These are phyloP conservation scores for Meriones psammophilus DNA, from an alignment of 2,797 vertebrate genomes.

Conservation along the genomic window DNA sequence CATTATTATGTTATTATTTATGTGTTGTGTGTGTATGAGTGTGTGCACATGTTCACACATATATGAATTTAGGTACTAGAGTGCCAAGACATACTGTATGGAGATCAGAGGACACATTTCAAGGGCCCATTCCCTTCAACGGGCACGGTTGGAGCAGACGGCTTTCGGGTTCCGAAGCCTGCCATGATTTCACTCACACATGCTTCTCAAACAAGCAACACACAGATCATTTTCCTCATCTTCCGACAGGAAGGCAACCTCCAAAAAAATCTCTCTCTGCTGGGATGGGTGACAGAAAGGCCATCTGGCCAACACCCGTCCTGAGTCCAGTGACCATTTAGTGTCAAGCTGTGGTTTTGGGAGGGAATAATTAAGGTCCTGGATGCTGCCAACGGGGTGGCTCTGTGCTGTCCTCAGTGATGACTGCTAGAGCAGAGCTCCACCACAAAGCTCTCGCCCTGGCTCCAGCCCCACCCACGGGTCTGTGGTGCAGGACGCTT, in stretches of 20 bases:
- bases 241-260: not conserved
- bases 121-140: not conserved
- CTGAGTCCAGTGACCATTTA: not conserved
- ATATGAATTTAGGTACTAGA: not conserved
- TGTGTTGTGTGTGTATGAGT: not conserved
- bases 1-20: not conserved
- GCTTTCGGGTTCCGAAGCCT: not conserved
- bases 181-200: not conserved
- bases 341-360: conserved; percentile 69
- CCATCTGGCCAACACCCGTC: conserved; percentile 42
- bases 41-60: not conserved
- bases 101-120: not conserved
- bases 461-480: not conserved
- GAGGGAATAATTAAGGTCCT: conserved; percentile 70
- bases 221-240: conserved; percentile 27
- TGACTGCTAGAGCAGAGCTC: not conserved
- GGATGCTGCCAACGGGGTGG: conserved; percentile 44
- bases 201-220: not conserved
- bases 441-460: not conserved
- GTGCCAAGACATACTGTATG: not conserved
- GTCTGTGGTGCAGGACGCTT: not conserved
- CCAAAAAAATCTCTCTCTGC: not conserved
- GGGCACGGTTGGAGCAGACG: not conserved
- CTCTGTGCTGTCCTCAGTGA: conserved; percentile 3
- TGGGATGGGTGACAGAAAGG: conserved; percentile 41